Conservation (phyloP, 2,113 vertebrate species). For the Barbus barbus region DNA sequence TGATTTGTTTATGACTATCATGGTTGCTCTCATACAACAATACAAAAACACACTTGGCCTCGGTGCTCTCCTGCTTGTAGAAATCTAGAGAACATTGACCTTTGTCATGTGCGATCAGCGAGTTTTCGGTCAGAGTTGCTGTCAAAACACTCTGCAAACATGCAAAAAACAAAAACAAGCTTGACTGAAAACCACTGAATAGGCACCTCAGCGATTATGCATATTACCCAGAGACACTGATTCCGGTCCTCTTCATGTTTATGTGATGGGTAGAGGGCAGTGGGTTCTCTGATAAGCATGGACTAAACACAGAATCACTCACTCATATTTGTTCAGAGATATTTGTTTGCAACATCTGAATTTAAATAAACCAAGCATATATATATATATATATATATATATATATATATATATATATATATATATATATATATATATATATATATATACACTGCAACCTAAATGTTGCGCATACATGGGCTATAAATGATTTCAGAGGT, state of each 20-base stretch:
- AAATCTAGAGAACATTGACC: conserved; percentile 46
- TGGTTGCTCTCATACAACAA: conserved; percentile 65
- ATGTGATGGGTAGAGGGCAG: conserved; percentile 47
- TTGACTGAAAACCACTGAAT: conserved; percentile 75
- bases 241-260: conserved; percentile 57
- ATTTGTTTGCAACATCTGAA: conserved; percentile 10
- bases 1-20: conserved; percentile 56
- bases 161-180: conserved; percentile 72
- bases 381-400: not conserved
- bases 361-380: not conserved
- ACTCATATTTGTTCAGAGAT: not conserved
- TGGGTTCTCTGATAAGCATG: conserved; percentile 28
- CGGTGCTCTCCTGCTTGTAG: conserved; percentile 68
- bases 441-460: not conserved
- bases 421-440: not conserved
- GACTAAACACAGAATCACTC: conserved; percentile 38
- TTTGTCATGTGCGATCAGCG: conserved; percentile 37
- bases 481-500: not conserved
- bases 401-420: not conserved
- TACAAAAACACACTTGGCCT: conserved; percentile 75
- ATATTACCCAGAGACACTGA: conserved; percentile 73
- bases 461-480: not conserved
- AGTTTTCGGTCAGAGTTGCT: conserved; percentile 63
- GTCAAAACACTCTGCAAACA: conserved; percentile 66
- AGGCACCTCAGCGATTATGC: conserved; percentile 68